A percentile compares a stretch with the other conserved stretches of the same genome.
phyloP scores from a whole-genome alignment of 2,888 invertebrate species.

The Xylophagus ater region DNA sequence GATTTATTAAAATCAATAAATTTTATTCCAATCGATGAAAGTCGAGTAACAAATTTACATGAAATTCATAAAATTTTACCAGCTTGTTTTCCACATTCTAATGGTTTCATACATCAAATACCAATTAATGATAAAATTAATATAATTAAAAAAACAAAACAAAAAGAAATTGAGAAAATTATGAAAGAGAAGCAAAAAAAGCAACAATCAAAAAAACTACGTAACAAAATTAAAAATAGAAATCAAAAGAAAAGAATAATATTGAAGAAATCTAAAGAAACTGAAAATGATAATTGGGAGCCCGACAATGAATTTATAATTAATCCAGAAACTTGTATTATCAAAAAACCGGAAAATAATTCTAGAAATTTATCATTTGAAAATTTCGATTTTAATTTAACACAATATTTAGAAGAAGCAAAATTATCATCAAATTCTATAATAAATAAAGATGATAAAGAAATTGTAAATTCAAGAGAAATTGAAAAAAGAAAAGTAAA shows the following conservation, averaged over 20 bases:
- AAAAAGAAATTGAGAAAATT: background rate
- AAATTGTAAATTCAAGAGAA: too few species aligned
- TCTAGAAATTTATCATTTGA: too few species aligned
- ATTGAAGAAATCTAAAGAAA: background rate
- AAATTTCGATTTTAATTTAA: too few species aligned
- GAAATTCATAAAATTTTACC: conserved; percentile 4
- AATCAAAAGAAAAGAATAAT: background rate
- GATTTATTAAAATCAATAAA: background rate
- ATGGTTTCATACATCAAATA: too few species aligned
- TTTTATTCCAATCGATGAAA: conserved; percentile 11
- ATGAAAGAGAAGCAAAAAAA: background rate
- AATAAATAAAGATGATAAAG: too few species aligned
- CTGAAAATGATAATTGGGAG: too few species aligned
- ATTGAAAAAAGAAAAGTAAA: too few species aligned
- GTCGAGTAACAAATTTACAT: conserved; percentile 8
- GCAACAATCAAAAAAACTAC: background rate
- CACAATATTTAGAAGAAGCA: too few species aligned
- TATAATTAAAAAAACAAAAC: background rate
- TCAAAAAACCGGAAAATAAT: too few species aligned
- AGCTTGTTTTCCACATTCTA: conserved; percentile 14
- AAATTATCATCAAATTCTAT: too few species aligned
- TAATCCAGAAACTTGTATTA: too few species aligned
- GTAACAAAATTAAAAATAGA: background rate
- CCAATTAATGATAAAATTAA: background rate
- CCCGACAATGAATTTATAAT: too few species aligned